Evolutionary conservation across 2,797 vertebrate species (phyloP).

Genomic region (Lophotriccus pileatus): DNA sequence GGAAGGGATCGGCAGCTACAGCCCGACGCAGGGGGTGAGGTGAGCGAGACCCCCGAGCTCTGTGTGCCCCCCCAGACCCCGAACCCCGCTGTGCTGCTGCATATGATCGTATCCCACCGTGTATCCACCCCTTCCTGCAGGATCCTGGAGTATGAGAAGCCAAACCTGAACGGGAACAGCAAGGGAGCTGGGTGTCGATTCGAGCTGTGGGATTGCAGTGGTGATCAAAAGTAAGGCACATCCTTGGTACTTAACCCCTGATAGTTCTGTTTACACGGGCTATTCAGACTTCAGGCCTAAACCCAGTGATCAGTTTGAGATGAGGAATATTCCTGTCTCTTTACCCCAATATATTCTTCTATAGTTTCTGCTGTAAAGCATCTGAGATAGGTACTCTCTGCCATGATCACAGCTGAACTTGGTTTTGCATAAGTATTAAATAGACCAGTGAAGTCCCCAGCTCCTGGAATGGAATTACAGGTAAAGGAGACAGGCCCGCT

Average conservation of each 20-base stretch:
- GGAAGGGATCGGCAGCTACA: constrained; percentile 83
- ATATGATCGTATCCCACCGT: fast-evolving
- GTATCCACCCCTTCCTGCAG: constrained; percentile 60
- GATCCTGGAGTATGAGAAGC: constrained; percentile 93
- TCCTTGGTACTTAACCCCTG: neutral
- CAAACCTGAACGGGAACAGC: constrained; percentile 71
- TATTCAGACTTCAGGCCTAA: neutral
- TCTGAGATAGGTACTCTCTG: neutral
- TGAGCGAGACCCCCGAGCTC: constrained; percentile 36
- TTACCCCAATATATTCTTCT: neutral
- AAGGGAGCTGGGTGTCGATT: constrained; percentile 83
- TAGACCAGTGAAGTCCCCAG: neutral
- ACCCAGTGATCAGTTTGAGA: neutral
- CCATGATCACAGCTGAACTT: neutral
- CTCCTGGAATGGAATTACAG: neutral
- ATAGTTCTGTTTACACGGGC: neutral
- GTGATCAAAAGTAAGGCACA: constrained; percentile 86
- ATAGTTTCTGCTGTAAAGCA: neutral
- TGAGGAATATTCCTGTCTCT: neutral
- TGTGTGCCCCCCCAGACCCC: neutral
- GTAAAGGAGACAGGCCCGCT: neutral
- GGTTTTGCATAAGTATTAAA: neutral
- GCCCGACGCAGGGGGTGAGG: constrained; percentile 93
- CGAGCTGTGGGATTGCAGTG: constrained; percentile 96
- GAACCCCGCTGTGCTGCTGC: fast-evolving